These are phyloP conservation scores for Xanthia togata DNA, from an alignment of 2,888 invertebrate genomes.

Conservation along the genomic window DNA sequence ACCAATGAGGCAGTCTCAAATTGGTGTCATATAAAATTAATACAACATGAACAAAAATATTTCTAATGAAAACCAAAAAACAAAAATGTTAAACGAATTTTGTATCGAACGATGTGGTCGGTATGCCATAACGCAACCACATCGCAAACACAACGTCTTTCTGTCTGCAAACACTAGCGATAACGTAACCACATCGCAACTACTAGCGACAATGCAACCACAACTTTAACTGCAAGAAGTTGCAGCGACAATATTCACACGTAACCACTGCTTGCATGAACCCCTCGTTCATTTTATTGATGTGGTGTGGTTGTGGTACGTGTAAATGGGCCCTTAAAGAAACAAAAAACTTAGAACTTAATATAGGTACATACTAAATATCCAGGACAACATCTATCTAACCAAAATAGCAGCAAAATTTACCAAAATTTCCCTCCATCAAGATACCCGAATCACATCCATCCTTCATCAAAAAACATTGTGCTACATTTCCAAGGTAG, in stretches of 20 bases:
- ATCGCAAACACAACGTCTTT: too few species aligned
- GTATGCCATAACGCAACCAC: too few species aligned
- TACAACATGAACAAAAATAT: neutral
- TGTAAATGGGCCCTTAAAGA: neutral
- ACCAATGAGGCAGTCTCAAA: too few species aligned
- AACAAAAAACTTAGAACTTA: neutral
- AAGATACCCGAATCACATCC: slow-evolving; percentile 22
- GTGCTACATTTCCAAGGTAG: slow-evolving; percentile 64
- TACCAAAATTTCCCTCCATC: slow-evolving; percentile 2
- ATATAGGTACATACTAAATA: neutral
- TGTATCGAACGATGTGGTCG: too few species aligned
- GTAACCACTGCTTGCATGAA: too few species aligned
- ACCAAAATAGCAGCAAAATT: slow-evolving; percentile 5
- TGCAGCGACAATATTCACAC: neutral
- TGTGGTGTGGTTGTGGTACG: neutral
- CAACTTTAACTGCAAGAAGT: neutral
- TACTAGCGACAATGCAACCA: too few species aligned
- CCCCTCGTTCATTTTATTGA: neutral
- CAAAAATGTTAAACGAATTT: neutral
- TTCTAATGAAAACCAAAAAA: neutral
- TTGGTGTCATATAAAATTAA: neutral
- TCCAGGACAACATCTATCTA: neutral
- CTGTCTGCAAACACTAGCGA: too few species aligned
- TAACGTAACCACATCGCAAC: too few species aligned
- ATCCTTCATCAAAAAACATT: slow-evolving; percentile 58